phyloP scores from a whole-genome alignment of 1,140 invertebrate species.

The Metaphire vulgaris region DNA sequence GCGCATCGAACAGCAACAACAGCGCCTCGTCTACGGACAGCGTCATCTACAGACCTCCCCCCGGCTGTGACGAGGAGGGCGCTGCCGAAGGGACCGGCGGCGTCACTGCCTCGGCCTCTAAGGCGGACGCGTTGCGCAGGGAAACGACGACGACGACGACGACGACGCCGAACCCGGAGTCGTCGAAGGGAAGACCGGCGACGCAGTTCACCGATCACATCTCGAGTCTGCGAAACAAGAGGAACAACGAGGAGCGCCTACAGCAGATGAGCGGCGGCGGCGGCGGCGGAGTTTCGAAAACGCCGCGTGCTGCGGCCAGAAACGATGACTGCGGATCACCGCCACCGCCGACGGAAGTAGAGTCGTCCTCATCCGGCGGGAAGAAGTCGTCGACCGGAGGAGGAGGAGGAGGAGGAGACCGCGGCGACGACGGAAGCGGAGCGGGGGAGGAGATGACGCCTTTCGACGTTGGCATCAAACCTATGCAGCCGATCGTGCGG shows the following conservation, averaged over 20 bases:
- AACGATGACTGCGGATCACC: no score
- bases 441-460: conserved; percentile 36
- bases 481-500: conserved; percentile 78
- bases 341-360: no score
- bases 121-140: not conserved
- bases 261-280: not conserved
- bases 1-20: conserved; percentile 34
- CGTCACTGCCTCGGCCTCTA: not conserved
- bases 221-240: conserved; percentile 25
- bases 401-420: conserved; percentile 38
- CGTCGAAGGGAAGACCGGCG: conserved; percentile 1
- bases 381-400: conserved; percentile 45
- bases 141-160: not conserved
- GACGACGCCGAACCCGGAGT: not conserved
- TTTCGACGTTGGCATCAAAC: conserved; percentile 67
- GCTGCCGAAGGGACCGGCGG: not conserved
- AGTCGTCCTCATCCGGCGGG: no score
- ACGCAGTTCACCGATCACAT: conserved; percentile 23
- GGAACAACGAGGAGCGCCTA: not conserved
- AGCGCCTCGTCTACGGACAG: conserved; percentile 44
- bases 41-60: conserved; percentile 37
- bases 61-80: conserved; percentile 33
- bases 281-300: not conserved
- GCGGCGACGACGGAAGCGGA: conserved; percentile 17
- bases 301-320: not conserved